Conservation (phyloP, 2,888 invertebrate species). For the Rhingia campestris region DNA sequence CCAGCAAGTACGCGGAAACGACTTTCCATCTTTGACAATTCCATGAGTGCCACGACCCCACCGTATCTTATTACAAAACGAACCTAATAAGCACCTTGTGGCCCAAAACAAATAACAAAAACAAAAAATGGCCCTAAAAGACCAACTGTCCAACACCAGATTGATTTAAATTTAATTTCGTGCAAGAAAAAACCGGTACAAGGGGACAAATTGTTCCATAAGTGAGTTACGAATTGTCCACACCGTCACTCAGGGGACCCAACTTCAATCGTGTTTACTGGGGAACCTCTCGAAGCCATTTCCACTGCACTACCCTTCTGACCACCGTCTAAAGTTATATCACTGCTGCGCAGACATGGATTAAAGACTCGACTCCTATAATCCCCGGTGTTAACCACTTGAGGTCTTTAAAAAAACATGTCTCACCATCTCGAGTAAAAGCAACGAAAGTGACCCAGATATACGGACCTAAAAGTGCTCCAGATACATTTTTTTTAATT, state of each 20-base stretch:
- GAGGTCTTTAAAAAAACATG: slow-evolving; percentile 2
- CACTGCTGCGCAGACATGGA: slow-evolving; percentile 18
- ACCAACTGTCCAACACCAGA: neutral
- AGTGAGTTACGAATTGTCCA: slow-evolving; percentile 39
- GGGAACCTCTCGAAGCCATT: slow-evolving; percentile 6
- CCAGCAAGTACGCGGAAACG: slow-evolving; percentile 9
- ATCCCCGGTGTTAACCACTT: neutral
- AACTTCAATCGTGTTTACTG: slow-evolving; percentile 4
- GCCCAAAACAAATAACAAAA: neutral
- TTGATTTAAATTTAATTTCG: slow-evolving; percentile 33
- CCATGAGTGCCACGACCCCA: slow-evolving; percentile 33
- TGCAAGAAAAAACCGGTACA: slow-evolving; percentile 43
- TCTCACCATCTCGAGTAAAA: slow-evolving; percentile 16
- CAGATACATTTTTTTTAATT: slow-evolving; percentile 21
- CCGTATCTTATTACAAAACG: slow-evolving; percentile 29
- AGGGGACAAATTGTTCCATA: slow-evolving; percentile 46
- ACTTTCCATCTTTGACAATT: slow-evolving; percentile 49
- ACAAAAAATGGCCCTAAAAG: slow-evolving; percentile 6
- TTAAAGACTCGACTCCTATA: slow-evolving; percentile 5
- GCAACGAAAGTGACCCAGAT: slow-evolving; percentile 61
- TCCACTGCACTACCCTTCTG: slow-evolving; percentile 25
- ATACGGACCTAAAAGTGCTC: slow-evolving; percentile 34
- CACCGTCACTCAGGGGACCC: neutral
- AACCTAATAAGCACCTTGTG: slow-evolving; percentile 40
- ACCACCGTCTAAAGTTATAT: slow-evolving; percentile 27